Percentiles rank a stretch among this genome's conserved stretches.
These are phyloP conservation scores for Chironomus riparius DNA, from an alignment of 2,888 invertebrate species.

Conservation along the genomic window DNA sequence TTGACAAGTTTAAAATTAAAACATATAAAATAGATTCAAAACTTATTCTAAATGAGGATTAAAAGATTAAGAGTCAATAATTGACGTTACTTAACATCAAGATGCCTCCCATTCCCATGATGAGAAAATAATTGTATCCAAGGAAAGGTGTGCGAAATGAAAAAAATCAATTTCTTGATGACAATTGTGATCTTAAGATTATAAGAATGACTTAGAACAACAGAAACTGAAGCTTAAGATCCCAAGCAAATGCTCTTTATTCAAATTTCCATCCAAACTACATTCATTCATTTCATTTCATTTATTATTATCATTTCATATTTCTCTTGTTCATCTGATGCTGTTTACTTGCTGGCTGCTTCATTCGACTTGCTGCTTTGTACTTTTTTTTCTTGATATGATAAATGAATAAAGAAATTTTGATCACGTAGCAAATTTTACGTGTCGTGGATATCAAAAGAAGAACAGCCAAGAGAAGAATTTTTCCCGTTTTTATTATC, in stretches of 20 bases:
- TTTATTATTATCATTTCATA: background rate
- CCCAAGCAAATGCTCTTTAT: background rate
- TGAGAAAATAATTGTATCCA: no score
- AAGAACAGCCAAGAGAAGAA: background rate
- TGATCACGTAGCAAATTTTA: constrained; percentile 22
- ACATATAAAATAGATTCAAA: no score
- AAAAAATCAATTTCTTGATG: background rate
- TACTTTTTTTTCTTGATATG: background rate
- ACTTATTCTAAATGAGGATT: no score
- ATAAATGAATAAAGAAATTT: constrained; percentile 20
- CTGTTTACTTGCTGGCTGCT: background rate
- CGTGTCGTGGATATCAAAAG: constrained; percentile 26
- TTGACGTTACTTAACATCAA: background rate
- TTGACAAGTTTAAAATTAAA: no score
- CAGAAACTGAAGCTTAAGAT: background rate
- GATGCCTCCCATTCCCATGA: no score
- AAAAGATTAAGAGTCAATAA: no score
- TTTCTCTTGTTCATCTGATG: background rate
- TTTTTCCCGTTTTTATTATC: constrained; percentile 17
- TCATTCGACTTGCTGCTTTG: background rate
- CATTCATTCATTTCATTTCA: constrained; percentile 17
- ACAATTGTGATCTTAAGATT: background rate
- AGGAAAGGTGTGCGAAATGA: no score
- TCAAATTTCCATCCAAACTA: constrained; percentile 10
- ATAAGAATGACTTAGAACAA: background rate